Base-by-base conservation (phyloP, 2,797 vertebrate species). In the Remorina albescens region DNA sequence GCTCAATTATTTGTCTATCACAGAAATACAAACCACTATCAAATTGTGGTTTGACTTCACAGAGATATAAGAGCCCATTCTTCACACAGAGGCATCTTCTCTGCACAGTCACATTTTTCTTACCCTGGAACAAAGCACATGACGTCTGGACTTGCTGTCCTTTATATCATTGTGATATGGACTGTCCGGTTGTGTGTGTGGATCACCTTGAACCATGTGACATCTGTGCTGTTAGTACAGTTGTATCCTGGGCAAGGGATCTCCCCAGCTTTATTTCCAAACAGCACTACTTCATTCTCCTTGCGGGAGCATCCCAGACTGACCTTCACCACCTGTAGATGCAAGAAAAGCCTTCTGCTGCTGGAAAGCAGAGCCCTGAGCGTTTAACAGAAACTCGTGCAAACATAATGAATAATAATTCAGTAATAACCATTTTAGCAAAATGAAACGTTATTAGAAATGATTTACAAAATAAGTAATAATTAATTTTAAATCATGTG, bases 121-220 rank as follows among this genome's bases (percentile, higher is more conserved):
- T 13, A 2, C 8, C 41, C 92, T 93, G 83, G 5, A 66, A 74
- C 32, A 68, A 78, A 60, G 4, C 37, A 82, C 9, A 57, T 11
- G n/a, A 11, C 37, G 19, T 62, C 3, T 46, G 4, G 54, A 15
- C 42, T 69, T 28, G 5, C 18, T 55, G 7, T 42, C 54, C 57
- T n/a, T 11, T 19, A 21, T 3, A 4, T 15, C 6, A 23, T n/a
- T 16, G 0, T 68, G 13, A 68, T 42, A 54, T 16, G 10, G 6
- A 49, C 2, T 13, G 1, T 23, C 2, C 15, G 36, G 19, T 5
- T 23, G 23, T 50, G 34, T 42, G 30, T 21, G 1, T n/a, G 16
- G n/a, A n/a, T 70, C 34, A 93, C 92, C 91, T 92, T 90, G 87
- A 85, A 91, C 92, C 93, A 94, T 25, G 18, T 62, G 50, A 88